These are phyloP conservation scores for Laticauda laticaudata DNA, from an alignment of 2,113 vertebrate genomes.

Conservation along the genomic window DNA sequence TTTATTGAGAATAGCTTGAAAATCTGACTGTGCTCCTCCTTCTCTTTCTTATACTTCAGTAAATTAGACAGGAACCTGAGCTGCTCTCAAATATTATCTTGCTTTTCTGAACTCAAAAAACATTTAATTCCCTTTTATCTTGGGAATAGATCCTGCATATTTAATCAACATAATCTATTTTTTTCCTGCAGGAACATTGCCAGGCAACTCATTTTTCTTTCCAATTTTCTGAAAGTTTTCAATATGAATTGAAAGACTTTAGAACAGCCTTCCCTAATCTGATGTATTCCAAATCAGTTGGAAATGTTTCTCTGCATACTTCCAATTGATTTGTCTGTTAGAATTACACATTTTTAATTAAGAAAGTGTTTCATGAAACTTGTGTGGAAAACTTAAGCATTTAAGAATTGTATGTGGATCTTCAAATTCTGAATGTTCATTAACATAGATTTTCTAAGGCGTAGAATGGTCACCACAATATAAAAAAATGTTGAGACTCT, in stretches of 20 bases:
- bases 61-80: background rate
- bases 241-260: background rate
- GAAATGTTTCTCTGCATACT: background rate
- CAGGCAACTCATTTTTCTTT: background rate
- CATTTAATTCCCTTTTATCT: background rate
- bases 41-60: background rate
- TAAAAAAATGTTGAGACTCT: no score
- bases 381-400: background rate
- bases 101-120: background rate
- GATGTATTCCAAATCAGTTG: background rate
- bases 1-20: background rate
- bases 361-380: background rate
- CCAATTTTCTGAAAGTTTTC: background rate
- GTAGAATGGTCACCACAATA: no score
- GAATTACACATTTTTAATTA: background rate
- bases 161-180: background rate
- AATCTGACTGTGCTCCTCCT: background rate
- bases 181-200: background rate
- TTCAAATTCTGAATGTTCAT: background rate
- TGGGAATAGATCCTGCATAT: background rate
- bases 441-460: background rate
- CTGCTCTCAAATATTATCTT: background rate
- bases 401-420: background rate
- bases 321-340: background rate
- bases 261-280: background rate